phyloP scores from a whole-genome alignment of 2,797 vertebrate genomes.

The Gambelia wislizenii region DNA sequence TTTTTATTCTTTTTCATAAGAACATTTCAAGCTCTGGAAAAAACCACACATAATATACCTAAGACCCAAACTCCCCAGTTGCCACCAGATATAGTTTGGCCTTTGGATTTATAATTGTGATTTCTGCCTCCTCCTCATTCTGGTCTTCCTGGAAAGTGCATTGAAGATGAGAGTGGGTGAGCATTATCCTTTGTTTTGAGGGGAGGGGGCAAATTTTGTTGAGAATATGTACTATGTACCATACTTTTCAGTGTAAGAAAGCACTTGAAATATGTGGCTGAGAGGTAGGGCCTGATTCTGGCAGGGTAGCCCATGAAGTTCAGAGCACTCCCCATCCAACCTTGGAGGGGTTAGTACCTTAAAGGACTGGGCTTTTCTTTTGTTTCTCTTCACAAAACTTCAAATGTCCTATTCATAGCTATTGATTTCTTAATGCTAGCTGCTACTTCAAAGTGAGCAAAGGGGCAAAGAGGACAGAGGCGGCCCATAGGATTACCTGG shows the following conservation, averaged over 20 bases:
- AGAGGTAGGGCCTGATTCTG: not conserved
- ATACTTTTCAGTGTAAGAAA: not conserved
- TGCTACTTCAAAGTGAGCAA: conserved; percentile 62
- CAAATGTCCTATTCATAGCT: conserved; percentile 46
- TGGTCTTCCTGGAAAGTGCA: not conserved
- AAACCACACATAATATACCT: not conserved
- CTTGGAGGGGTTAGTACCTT: conserved; percentile 14
- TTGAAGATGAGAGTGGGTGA: not conserved
- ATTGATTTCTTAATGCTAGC: conserved; percentile 56
- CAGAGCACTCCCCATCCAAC: not conserved
- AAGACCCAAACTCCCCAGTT: not conserved
- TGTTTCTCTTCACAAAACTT: conserved; percentile 57
- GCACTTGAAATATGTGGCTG: conserved; percentile 8
- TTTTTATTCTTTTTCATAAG: not conserved
- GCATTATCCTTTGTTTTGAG: not conserved
- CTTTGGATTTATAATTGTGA: not conserved
- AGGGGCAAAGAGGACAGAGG: conserved; percentile 55
- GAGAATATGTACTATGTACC: not conserved
- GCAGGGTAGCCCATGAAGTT: not conserved
- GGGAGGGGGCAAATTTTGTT: not conserved
- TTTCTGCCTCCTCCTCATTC: not conserved
- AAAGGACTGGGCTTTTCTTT: conserved; percentile 23
- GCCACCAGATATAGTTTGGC: not conserved
- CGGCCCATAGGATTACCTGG: not conserved
- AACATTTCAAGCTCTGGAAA: not conserved